Conservation (phyloP, 2,113 vertebrate species). For the Tenrec ecaudatus region DNA sequence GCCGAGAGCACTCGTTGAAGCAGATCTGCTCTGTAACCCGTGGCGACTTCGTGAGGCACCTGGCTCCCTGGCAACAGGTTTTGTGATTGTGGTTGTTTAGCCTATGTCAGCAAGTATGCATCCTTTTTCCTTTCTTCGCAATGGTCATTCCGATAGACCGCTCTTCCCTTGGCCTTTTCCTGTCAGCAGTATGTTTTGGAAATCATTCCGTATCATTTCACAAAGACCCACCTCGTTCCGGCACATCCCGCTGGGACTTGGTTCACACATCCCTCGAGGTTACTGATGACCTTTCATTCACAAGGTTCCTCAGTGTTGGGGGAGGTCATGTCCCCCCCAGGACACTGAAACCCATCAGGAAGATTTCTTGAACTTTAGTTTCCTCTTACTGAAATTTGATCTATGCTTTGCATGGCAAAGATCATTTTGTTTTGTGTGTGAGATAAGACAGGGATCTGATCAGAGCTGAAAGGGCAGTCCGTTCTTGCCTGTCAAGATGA, state of each 20-base stretch:
- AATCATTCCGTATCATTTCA: not conserved
- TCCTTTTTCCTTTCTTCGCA: not conserved
- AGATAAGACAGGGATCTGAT: not conserved
- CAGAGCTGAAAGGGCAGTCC: not conserved
- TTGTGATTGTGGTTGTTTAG: too few species aligned
- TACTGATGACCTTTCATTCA: not conserved
- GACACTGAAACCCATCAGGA: not conserved
- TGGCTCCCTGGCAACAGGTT: too few species aligned
- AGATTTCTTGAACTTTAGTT: not conserved
- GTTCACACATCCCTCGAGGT: not conserved
- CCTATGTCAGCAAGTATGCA: not conserved
- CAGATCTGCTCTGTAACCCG: too few species aligned
- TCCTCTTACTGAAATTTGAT: not conserved
- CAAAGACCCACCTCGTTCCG: too few species aligned
- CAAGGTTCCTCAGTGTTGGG: not conserved
- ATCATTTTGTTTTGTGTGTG: not conserved
- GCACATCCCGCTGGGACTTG: too few species aligned
- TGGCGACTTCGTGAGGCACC: too few species aligned
- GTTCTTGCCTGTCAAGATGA: not conserved
- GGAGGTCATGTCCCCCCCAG: not conserved
- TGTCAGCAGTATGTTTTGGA: not conserved
- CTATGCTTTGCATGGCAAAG: not conserved
- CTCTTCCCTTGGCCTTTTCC: not conserved
- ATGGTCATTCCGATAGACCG: too few species aligned
- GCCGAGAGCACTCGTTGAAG: not conserved